Evolutionary conservation across 2,888 invertebrate genomes (phyloP).

Genomic region (Caenorhabditis plicata): DNA sequence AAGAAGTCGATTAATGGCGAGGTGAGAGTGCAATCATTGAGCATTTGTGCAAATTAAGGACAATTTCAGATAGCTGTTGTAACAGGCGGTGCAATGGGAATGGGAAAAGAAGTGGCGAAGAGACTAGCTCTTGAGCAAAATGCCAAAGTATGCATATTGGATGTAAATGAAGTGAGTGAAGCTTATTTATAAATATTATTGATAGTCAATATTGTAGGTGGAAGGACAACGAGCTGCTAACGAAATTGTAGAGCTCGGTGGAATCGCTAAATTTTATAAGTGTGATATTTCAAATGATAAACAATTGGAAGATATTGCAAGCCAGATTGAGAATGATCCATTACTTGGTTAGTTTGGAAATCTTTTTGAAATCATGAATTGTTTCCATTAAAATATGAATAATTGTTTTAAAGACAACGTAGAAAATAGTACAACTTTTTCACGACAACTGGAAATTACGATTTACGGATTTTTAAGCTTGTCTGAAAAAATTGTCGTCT

Average conservation of each 20-base stretch:
- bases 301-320: slow-evolving; percentile 8
- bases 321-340: slow-evolving; percentile 6
- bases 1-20: slow-evolving; percentile 28
- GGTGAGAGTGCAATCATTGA: too few relatives aligned
- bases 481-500: too few relatives aligned
- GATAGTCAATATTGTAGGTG: slow-evolving; percentile 10
- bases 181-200: not conserved
- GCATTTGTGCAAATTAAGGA: not conserved
- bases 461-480: too few relatives aligned
- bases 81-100: slow-evolving; percentile 40
- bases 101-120: slow-evolving; percentile 28
- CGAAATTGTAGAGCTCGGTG: slow-evolving; percentile 26
- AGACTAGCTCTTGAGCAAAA: slow-evolving; percentile 12
- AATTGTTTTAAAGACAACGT: too few relatives aligned
- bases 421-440: too few relatives aligned
- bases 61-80: slow-evolving; percentile 31
- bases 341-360: slow-evolving; percentile 8
- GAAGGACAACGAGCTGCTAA: slow-evolving; percentile 17
- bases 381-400: slow-evolving; percentile 2
- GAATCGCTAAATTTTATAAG: slow-evolving; percentile 29
- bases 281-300: slow-evolving; percentile 27
- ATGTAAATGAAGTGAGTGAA: slow-evolving; percentile 30
- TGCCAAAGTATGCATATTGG: slow-evolving; percentile 32
- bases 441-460: too few relatives aligned
- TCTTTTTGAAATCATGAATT: not conserved